A percentile compares a stretch with the other conserved stretches of the same genome.
These are phyloP conservation scores for Aphis craccivora DNA, from an alignment of 1,140 invertebrate species.

Conservation along the genomic window DNA sequence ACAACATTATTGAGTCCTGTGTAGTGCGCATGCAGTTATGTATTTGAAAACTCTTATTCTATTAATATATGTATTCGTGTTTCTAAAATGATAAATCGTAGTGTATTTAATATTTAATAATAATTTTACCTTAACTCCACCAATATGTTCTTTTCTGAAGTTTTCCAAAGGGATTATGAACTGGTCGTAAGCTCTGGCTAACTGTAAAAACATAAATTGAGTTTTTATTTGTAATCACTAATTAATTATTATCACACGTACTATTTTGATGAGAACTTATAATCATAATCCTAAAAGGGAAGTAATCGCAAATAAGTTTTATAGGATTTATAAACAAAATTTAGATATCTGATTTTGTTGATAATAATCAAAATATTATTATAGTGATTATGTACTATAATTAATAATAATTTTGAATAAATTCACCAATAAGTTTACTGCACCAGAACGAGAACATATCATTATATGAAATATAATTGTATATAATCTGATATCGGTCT, in stretches of 20 bases:
- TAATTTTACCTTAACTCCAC: conserved; percentile 81
- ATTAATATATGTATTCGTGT: neutral
- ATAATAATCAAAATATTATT: neutral
- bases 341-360: neutral
- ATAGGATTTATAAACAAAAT: neutral
- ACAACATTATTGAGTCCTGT: neutral
- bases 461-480: too few relatives aligned
- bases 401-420: neutral
- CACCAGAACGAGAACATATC: too few relatives aligned
- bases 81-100: neutral
- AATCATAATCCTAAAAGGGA: neutral
- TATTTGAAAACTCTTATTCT: neutral
- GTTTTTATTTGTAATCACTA: neutral
- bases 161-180: conserved; percentile 91
- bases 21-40: neutral
- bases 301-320: neutral
- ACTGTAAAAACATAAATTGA: conserved; percentile 69
- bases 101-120: neutral
- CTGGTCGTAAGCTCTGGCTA: conserved; percentile 87
- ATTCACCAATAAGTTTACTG: neutral
- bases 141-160: conserved; percentile 94
- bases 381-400: neutral
- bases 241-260: neutral
- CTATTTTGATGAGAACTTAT: neutral
- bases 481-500: neutral